phyloP scores from a whole-genome alignment of 2,113 vertebrate genomes.

The Nothoprocta pentlandii region DNA sequence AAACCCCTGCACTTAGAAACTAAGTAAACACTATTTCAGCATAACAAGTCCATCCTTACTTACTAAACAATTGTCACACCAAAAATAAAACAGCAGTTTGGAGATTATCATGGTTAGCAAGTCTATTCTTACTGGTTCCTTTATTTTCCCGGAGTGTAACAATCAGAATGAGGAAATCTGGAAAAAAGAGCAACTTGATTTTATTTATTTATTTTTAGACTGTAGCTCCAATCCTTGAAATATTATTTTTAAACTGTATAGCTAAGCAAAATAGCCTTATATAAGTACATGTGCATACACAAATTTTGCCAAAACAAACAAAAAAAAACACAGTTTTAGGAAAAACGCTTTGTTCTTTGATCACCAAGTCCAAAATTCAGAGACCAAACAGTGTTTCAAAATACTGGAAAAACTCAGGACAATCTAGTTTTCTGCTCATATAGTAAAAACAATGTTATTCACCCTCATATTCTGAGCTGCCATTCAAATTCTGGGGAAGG shows the following conservation, averaged over 20 bases:
- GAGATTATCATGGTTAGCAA: not conserved
- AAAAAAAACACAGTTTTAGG: not conserved
- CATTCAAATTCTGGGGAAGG: not conserved
- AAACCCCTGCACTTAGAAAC: accelerated
- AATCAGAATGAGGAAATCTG: not conserved
- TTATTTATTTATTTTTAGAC: not conserved
- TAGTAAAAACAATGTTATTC: not conserved
- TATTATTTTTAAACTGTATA: accelerated
- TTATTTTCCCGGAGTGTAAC: not conserved
- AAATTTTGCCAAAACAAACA: not conserved
- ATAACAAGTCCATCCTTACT: not conserved
- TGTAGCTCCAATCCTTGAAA: not conserved
- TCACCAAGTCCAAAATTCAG: not conserved
- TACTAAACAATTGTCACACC: not conserved
- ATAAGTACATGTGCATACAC: not conserved
- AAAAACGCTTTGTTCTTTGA: not conserved
- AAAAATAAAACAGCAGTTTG: not conserved
- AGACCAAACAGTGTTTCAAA: not conserved
- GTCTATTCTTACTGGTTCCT: not conserved
- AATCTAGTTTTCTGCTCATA: not conserved
- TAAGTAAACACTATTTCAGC: not conserved
- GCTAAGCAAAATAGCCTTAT: accelerated
- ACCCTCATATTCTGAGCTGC: not conserved
- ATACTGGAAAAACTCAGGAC: not conserved
- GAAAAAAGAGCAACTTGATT: not conserved